Evolutionary conservation across 2,797 vertebrate genomes (phyloP), one percentile per base, ranked within the genome.

Genomic region (Enoplosus armatus): DNA sequence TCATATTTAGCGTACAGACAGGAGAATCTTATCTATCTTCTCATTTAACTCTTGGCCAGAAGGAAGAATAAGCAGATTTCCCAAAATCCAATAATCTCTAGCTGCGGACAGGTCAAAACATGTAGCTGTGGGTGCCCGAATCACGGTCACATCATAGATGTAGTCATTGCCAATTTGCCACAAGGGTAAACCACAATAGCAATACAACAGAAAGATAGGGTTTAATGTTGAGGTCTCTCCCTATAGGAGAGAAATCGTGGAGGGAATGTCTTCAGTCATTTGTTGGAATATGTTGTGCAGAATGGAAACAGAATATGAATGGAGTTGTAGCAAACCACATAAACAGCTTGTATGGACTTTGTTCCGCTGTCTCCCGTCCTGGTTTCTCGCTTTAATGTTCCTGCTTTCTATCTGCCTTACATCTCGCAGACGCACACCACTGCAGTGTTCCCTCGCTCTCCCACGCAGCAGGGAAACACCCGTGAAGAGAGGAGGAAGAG

Each of bases 401-500:
- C 20, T 47, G 8, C 56, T 60, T 58, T 33, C 12, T 33, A 6
- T 70, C 10, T 51, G 20, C 50, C 79, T 51, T 45, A 63, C 10
- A 60, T 67, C 22, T 62, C 15, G 4, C 26, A 31, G 6, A 41
- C 11, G 41, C 35, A 56, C 62, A 62, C 51, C 18, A 47, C 72
- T 59, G 56, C 77, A 75, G 77, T 37, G 43, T 80, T 76, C 56
- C 75, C 55, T 58, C 10, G 0, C 63, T 84, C 77, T 74, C 79
- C 83, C 72, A 80, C 70, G 29, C 83, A 82, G 78, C 82, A 54
- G 85, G 88, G 85, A 90, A 86, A 82, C 90, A 80, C 85, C 69
- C 48, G 56, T 2, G 18, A 77, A n/a, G 61, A 22, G 66, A 82
- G 41, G 55, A 78, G 15, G 27, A 65, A 69, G 72, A 79, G 18